Base-by-base conservation (phyloP, 2,888 invertebrate genomes). In the Orgyia antiqua region DNA sequence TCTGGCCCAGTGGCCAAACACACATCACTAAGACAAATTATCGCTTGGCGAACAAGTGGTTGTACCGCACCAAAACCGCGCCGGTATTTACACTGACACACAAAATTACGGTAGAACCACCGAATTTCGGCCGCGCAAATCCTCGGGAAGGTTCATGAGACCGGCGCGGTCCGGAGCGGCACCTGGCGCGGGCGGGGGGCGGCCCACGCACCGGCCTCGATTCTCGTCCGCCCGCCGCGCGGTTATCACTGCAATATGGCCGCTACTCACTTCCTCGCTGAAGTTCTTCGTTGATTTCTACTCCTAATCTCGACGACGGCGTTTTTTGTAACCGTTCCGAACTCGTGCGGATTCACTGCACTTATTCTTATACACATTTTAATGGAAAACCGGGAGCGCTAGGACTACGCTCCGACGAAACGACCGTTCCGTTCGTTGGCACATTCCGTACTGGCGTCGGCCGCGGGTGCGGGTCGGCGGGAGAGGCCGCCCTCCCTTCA, bases 81-180 rank as follows among this genome's bases (percentile, higher is more conserved):
- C 79, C 78, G 67, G 66, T 55, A 68, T 70, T 68, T 74, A 69
- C 83, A 80, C 83, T 74, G 60, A 71, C 67, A 79, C 84, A 70
- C 70, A 66, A 72, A 72, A 79, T 71, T 74, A 72, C 70, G 72
- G 72, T 60, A 70, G 67, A 77, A 79, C 66, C 76, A 80, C 75
- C 79, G 70, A 80, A 77, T 79, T 80, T 77, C 68, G 79, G 83
- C 79, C 76, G 82, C 79, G 84, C 87, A 87, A 86, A 87, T 88
- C 88, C 88, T 83, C 79, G 72, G 83, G 82, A 80, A 79, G 82
- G 83, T 75, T 83, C 72, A 64, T 80, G 83, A 88, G 87, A 87
- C 84, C 88, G 88, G 88, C 88, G 88, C 88, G 88, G 88, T 84
- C 84, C 87, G 86, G 88, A 87, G 88, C 86, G 87, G 82, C 82